Base-by-base conservation (phyloP, 2,113 vertebrate species). In the Ancistrus triradiatus region DNA sequence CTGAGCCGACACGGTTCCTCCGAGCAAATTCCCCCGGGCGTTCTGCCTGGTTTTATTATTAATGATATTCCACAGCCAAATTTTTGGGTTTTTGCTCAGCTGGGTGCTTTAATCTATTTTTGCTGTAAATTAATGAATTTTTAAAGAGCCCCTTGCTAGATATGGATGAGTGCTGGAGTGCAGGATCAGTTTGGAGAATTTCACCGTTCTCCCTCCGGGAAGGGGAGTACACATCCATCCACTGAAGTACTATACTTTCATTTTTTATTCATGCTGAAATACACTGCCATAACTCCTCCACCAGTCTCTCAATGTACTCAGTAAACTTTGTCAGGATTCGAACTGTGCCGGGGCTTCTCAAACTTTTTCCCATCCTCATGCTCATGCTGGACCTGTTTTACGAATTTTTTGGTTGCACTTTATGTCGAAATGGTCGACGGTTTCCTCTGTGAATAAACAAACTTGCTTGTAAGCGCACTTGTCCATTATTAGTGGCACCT, bases 61-160 rank as follows among this genome's bases (percentile, higher is more conserved):
- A 84, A 89, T 87, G 76, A 82, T 84, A 84, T 88, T 87, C 85
- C 80, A 78, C 66, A 87, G 84, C 80, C 87, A 85, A 84, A 84
- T 82, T 88, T 81, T 83, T 66, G 79, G 81, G n/a, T n/a, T 84
- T 88, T 86, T 82, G 83, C 84, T 85, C 87, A 83, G 84, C 81
- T 86, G 83, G 83, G 79, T 80, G 80, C 83, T 84, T 85, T 85
- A 85, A 87, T 90, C 84, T 85, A 86, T 87, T 90, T 90, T 85
- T 85, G 85, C 84, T 84, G 81, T 88, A 88, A 90, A 90, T 90
- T 81, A 87, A 90, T 90, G 84, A 84, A 88, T 89, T 87, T 89
- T 90, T 88, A 87, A 90, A 87, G 83, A 84, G 79, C 55, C 79
- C 72, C 77, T 86, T 57, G 74, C 81, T 83, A 70, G 69, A 86